Conservation (phyloP, 2,797 vertebrate species). For the Melanotaenia trifasciata region DNA sequence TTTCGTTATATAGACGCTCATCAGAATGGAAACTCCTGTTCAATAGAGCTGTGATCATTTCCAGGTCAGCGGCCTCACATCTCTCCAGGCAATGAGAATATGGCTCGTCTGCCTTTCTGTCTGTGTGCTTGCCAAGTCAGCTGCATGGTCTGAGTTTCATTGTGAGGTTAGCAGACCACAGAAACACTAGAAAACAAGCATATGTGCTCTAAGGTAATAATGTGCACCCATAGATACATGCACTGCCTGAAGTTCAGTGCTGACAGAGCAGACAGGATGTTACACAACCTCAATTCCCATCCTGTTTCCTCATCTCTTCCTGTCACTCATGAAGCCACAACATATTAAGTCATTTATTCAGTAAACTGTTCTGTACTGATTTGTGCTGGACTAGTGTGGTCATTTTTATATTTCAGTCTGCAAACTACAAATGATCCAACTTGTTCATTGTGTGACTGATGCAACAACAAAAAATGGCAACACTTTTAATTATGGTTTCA, state of each 20-base stretch:
- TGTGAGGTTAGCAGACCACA: conserved; percentile 6
- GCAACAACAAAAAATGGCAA: background rate
- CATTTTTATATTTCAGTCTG: background rate
- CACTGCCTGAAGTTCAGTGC: conserved; percentile 56
- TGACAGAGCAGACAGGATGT: conserved; percentile 76
- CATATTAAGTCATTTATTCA: background rate
- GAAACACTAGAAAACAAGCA: conserved; percentile 14
- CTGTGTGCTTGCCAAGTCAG: conserved; percentile 33
- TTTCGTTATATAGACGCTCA: conserved; percentile 27
- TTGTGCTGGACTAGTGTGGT: background rate
- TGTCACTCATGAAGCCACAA: conserved; percentile 51
- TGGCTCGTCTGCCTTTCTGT: conserved; percentile 26
- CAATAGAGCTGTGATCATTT: conserved; percentile 66
- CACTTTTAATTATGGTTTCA: background rate
- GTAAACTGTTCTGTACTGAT: background rate
- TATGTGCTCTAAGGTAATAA: background rate
- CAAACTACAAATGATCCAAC: too few relatives aligned
- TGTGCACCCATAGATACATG: conserved; percentile 12
- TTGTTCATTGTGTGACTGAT: background rate
- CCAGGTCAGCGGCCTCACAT: conserved; percentile 70
- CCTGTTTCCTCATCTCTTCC: conserved; percentile 64
- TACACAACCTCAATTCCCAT: conserved; percentile 66
- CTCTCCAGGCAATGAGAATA: conserved; percentile 46
- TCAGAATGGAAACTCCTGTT: conserved; percentile 67
- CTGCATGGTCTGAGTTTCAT: conserved; percentile 16